phyloP scores from a whole-genome alignment of 2,888 invertebrate genomes.

The Erannis defoliaria region DNA sequence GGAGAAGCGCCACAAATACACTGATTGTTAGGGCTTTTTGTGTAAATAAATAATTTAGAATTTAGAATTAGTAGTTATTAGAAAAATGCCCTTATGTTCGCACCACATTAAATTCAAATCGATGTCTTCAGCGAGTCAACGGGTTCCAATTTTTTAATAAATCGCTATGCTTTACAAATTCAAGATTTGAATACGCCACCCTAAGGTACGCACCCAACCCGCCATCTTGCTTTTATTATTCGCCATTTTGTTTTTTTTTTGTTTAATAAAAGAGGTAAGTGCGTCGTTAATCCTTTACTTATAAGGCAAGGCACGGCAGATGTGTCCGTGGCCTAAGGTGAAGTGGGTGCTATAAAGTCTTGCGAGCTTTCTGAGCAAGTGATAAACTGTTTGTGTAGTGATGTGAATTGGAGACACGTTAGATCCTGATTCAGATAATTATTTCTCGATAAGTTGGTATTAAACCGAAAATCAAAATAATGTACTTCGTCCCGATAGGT shows the following conservation, averaged over 20 bases:
- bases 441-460: neutral
- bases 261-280: slow-evolving; percentile 69
- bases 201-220: slow-evolving; percentile 65
- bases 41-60: too few relatives aligned
- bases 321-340: slow-evolving; percentile 66
- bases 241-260: slow-evolving; percentile 74
- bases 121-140: neutral
- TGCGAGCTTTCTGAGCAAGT: slow-evolving; percentile 28
- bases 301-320: slow-evolving; percentile 63
- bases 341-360: slow-evolving; percentile 44
- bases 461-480: too few relatives aligned
- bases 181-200: slow-evolving; percentile 40
- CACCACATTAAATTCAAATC: neutral
- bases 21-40: too few relatives aligned
- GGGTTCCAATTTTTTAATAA: neutral
- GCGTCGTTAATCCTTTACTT: slow-evolving; percentile 71
- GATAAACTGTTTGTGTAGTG: slow-evolving; percentile 31
- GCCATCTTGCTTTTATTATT: slow-evolving; percentile 76
- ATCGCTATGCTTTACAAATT: slow-evolving; percentile 12
- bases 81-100: neutral
- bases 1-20: too few relatives aligned
- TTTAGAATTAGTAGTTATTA: too few relatives aligned
- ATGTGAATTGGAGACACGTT: slow-evolving; percentile 11
- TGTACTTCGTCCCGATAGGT: too few relatives aligned
- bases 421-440: neutral